Evolutionary conservation across 2,888 invertebrate genomes (phyloP), one percentile per base, ranked within the genome.

Genomic region (Rhorus exstirpatorius): DNA sequence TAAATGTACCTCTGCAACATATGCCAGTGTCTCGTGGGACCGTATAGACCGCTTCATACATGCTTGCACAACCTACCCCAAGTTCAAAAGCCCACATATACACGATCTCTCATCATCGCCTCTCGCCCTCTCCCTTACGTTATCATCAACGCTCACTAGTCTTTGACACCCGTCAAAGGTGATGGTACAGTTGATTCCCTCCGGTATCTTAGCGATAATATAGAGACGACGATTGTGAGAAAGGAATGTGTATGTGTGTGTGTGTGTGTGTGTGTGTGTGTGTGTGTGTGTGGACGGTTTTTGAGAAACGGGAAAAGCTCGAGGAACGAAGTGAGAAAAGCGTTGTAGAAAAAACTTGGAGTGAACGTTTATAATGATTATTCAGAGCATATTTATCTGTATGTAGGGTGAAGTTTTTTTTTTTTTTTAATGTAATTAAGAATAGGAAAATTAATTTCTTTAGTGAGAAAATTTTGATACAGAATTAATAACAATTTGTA

Each of bases 1-100:
- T 49, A 49, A 72, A 46, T 55, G 31, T 49, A 63, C 24, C 74
- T 35, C 53, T 38, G 35, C n/a, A 58, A 38, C 67, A 61, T 68
- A 24, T 26, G 61, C 58, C 71, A 61, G 70, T 38, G 67, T 81
- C 83, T 61, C 83, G 60, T 75, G 83, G 83, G 81, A 79, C 65
- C 60, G 14, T 26, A 68, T 75, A 49, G 61, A 67, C 51, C 51
- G 35, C 72, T 78, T 75, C 44, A 21, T 68, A 53, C 60, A 12
- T 58, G 41, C 17, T 49, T 58, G 44, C 71, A 60, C 60, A 75
- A 79, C 76, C 81, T 77, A 79, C 74, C 65, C 68, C 81, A 76
- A 53, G 71, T 60, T 72, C 71, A 65, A 60, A 65, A 60, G 60
- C 44, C 3, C 68, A 21, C 24, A 60, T 55, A 46, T 70, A 55